Evolutionary conservation across 2,888 invertebrate genomes (phyloP), one percentile per base, ranked within the genome.

Genomic region (Chrysolina americana): DNA sequence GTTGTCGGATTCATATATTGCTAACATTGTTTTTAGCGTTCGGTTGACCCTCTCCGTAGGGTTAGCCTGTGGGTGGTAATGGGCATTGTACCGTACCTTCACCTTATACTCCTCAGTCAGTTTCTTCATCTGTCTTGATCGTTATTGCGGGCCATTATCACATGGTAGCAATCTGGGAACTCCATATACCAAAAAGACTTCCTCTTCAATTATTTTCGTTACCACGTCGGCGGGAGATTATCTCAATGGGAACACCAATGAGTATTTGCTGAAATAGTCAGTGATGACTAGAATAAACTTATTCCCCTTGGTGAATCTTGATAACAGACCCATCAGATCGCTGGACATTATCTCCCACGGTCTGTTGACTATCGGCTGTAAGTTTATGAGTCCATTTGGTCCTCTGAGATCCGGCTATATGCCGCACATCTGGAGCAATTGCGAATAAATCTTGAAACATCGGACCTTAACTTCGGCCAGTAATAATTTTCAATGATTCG

Each of bases 61-160:
- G 47, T 75, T 75, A 13, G 44, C 64, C 36, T 75, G 75, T 6
- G 75, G 56, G 53, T 75, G 75, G 41, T 75, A 75, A 9, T 28
- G 15, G n/a, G 75, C 74, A 13, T 66, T 74, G 19, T 68, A 71
- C n/a, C 62, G 19, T 21, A 53, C 36, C 21, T 64, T 28, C 8
- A 62, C 53, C 13, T 28, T 28, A 28, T 62, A 68, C 6, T 21
- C 41, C n/a, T 28, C 21, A 62, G 50, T 53, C 10, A 77, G 65
- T 56, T 74, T 74, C 36, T 23, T 10, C 9, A 63, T 63, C 10
- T 50, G 41, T 2, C 65, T 21, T 41, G 65, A 71, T 8, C 1
- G 44, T 72, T 80, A 84, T 56, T 83, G 83, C 3, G 65, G 70
- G 1, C 79, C 80, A 70, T 81, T 81, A 44, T 81, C 79, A 63